Evolutionary conservation across 2,888 invertebrate species (phyloP).

Genomic region (Dichetophora obliterata): DNA sequence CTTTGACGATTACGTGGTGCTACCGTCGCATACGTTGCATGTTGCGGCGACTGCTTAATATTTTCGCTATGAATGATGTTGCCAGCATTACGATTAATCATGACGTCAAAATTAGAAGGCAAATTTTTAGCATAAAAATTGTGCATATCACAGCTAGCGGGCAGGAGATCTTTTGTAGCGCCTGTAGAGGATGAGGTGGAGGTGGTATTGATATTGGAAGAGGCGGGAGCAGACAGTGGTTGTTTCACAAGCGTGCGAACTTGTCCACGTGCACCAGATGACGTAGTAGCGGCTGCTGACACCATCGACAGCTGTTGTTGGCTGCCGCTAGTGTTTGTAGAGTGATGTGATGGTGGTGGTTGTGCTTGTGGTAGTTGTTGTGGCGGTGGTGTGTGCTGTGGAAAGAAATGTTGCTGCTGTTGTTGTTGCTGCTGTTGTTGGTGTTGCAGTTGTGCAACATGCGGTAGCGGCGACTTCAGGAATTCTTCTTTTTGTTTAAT

Average conservation of each 20-base stretch:
- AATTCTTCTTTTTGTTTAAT: constrained; percentile 93
- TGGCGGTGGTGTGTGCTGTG: constrained; percentile 50
- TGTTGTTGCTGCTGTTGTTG: constrained; percentile 48
- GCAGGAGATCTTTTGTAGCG: constrained; percentile 55
- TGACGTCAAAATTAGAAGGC: constrained; percentile 41
- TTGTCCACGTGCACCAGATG: constrained; percentile 31
- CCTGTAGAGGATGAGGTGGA: constrained; percentile 44
- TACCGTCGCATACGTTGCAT: constrained; percentile 13
- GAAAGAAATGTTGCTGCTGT: constrained; percentile 55
- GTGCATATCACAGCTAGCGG: constrained; percentile 64
- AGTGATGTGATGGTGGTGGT: background rate
- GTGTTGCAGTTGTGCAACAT: constrained; percentile 49
- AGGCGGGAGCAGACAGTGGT: constrained; percentile 51
- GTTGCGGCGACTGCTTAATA: constrained; percentile 2
- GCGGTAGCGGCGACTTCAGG: constrained; percentile 76
- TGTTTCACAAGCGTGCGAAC: constrained; percentile 53
- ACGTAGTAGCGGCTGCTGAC: constrained; percentile 48
- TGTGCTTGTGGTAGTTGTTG: background rate
- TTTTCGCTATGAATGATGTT: constrained; percentile 43
- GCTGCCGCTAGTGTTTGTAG: constrained; percentile 41
- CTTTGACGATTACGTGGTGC: constrained; percentile 32
- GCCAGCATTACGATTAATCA: constrained; percentile 48
- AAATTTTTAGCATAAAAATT: constrained; percentile 56
- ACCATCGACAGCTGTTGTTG: constrained; percentile 52
- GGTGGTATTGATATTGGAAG: constrained; percentile 46